Conservation (phyloP, 1,140 invertebrate species). For the Drosophila ohnishii region DNA sequence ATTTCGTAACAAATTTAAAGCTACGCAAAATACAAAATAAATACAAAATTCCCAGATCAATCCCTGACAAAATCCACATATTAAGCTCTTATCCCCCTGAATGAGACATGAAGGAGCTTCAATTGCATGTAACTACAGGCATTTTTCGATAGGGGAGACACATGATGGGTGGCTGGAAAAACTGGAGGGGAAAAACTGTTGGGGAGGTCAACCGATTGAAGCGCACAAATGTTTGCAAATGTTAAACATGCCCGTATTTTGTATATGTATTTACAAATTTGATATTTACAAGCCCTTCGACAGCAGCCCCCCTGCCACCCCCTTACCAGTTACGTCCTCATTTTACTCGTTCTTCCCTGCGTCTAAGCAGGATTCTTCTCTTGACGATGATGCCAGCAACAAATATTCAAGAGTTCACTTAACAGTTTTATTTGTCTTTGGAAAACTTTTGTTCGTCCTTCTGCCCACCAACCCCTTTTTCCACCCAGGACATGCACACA, state of each 20-base stretch:
- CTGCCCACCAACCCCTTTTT: conserved; percentile 6
- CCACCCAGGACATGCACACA: conserved; percentile 9
- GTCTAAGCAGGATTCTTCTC: conserved; percentile 35
- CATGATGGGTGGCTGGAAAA: conserved; percentile 18
- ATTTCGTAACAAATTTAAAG: not conserved
- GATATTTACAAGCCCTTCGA: conserved; percentile 74
- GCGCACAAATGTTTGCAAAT: conserved; percentile 71
- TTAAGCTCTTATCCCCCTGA: not conserved
- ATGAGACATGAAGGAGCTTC: conserved; percentile 13
- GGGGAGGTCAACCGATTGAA: conserved; percentile 35
- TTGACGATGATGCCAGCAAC: conserved; percentile 44
- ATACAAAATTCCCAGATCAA: not conserved
- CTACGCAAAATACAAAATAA: not conserved
- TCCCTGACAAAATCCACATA: not conserved
- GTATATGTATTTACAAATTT: conserved; percentile 76
- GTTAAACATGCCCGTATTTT: conserved; percentile 77
- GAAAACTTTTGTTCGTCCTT: conserved; percentile 63
- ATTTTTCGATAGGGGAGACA: conserved; percentile 10
- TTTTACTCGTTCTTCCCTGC: not conserved
- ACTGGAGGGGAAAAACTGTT: not conserved
- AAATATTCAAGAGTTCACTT: conserved; percentile 76
- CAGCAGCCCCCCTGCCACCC: not conserved
- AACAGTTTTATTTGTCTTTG: conserved; percentile 79
- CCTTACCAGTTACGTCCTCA: not conserved
- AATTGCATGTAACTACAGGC: conserved; percentile 18